Base-by-base conservation (phyloP, 2,797 vertebrate species). In the Enteromius argenteus region DNA sequence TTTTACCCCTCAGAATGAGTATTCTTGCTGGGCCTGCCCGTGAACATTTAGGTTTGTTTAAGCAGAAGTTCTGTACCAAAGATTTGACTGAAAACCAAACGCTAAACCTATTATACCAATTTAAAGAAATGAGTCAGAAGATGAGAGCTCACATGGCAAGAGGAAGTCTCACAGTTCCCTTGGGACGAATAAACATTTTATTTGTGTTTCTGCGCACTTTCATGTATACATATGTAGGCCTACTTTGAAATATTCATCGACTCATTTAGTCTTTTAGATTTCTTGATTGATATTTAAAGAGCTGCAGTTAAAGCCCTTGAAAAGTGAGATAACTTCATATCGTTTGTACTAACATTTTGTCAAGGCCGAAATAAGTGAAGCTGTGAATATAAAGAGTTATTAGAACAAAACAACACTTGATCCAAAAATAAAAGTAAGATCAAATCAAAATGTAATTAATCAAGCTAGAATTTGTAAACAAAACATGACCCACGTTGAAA, bases 401-500 rank as follows among this genome's bases (percentile, higher is more conserved):
- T 58, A 78, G 23, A 84, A 69, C 49, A 75, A 84, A 84, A 66
- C 60, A 83, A 53, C 37, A 71, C 66, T 79, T 44, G 53, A 79
- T 78, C 75, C 64, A 49, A 78, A 79, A 88, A 86, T 74, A 76
- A 88, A 88, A 85, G 73, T 84, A 79, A 86, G 79, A 85, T 32
- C 27, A 67, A 88, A 80, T 88, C 83, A 82, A 83, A 83, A 72
- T 62, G 60, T 75, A 85, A 72, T 76, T 81, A 86, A 88, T 87
- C 80, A 84, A 86, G 49, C 66, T 46, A 62, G 51, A 49, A 86
- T 82, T 84, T 64, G 82, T 79, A 84, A 88, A 88, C 87, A 88
- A 80, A 81, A 83, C 64, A 73, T 30, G 72, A 80, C 46, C 51
- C 39, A 35, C 6, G 82, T 30, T 60, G n/a, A 39, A 80, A 49